Conservation (phyloP, 2,113 vertebrate species). For the Macquaria ambigua region DNA sequence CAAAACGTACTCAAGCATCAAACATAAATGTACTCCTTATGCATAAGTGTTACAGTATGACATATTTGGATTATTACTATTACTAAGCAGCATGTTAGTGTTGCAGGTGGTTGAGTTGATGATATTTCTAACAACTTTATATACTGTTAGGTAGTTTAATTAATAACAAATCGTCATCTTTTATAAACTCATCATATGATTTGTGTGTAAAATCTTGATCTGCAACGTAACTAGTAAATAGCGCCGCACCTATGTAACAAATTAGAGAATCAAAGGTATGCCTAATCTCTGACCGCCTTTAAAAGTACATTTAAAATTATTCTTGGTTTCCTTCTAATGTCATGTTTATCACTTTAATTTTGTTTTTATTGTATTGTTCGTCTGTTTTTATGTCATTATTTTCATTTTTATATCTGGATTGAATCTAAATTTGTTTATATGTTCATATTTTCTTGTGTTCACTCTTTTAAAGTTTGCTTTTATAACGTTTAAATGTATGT, state of each 20-base stretch:
- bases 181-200: background rate
- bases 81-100: background rate
- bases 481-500: background rate
- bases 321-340: background rate
- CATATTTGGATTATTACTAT: background rate
- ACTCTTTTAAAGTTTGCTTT: background rate
- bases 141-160: background rate
- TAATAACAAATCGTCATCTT: background rate
- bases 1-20: background rate
- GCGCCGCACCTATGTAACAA: background rate
- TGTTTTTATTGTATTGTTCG: background rate
- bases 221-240: background rate
- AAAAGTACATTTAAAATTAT: background rate
- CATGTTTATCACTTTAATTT: background rate
- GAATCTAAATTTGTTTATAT: background rate
- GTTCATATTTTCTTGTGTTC: too few species aligned
- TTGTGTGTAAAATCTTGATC: background rate
- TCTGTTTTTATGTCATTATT: background rate
- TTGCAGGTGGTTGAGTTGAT: background rate
- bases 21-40: background rate
- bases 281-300: background rate
- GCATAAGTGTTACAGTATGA: background rate
- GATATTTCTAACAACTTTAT: background rate
- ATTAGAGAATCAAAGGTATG: background rate
- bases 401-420: background rate